Conservation (phyloP, 2,797 vertebrate genomes). For the Melopsittacus undulatus region DNA sequence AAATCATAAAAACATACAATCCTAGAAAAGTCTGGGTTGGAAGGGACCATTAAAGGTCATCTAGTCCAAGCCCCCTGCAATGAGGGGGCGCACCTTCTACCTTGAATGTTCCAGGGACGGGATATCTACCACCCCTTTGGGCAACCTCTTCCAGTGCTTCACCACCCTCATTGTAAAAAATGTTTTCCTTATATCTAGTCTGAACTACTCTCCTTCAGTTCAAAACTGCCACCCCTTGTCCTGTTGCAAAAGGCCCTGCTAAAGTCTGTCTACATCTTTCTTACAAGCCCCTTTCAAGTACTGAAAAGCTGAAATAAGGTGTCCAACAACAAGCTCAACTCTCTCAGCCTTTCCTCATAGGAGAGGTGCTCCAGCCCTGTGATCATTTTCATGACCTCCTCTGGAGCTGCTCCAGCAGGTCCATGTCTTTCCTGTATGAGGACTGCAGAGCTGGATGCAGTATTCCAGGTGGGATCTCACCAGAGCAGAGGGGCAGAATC, state of each 20-base stretch:
- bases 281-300: not conserved
- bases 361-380: not conserved
- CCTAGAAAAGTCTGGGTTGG: not conserved
- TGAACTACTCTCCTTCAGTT: not conserved
- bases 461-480: not conserved
- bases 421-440: not conserved
- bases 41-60: not conserved
- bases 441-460: not conserved
- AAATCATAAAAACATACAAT: not conserved
- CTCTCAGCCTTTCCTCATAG: not conserved
- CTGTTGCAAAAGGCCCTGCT: fast-evolving
- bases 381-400: not conserved
- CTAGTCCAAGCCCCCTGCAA: not conserved
- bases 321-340: not conserved
- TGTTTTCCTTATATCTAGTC: fast-evolving
- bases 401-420: not conserved
- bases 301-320: not conserved
- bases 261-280: not conserved
- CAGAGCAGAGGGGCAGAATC: not conserved
- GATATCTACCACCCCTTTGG: not conserved
- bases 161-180: not conserved
- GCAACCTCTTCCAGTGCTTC: not conserved
- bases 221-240: not conserved
- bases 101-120: not conserved
- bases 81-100: not conserved